Conservation (phyloP, 2,888 invertebrate genomes). For the Plagodis pulveraria region DNA sequence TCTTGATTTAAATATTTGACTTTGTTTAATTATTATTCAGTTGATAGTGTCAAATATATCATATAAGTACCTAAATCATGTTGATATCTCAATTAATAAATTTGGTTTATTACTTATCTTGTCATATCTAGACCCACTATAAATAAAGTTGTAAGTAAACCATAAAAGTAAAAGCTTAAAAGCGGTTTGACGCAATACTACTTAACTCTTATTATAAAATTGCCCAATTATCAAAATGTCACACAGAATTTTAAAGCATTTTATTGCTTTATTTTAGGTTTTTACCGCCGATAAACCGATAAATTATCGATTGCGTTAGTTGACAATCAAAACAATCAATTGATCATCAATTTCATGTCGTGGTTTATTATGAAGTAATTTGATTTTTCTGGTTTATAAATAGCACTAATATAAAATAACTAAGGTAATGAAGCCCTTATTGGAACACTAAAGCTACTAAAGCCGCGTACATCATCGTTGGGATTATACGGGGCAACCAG, state of each 20-base stretch:
- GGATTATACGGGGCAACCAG: too few relatives aligned
- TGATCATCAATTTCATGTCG: constrained; percentile 8
- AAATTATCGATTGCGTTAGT: constrained; percentile 25
- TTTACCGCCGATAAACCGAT: constrained; percentile 19
- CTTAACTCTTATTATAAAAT: constrained; percentile 25
- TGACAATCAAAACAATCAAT: constrained; percentile 18
- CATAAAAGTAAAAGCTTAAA: constrained; percentile 27
- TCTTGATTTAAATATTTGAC: constrained; percentile 9
- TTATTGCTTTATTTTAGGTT: constrained; percentile 28
- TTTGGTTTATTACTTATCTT: constrained; percentile 14
- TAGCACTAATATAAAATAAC: too few relatives aligned
- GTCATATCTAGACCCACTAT: constrained; percentile 17
- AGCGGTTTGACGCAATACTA: constrained; percentile 26
- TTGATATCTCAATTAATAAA: constrained; percentile 10
- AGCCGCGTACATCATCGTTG: too few relatives aligned
- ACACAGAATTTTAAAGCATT: constrained; percentile 30
- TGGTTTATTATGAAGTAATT: constrained; percentile 3
- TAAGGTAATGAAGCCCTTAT: too few relatives aligned
- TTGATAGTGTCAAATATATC: constrained; percentile 5
- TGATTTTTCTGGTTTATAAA: too few relatives aligned
- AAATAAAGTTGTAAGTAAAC: constrained; percentile 25
- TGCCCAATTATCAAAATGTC: constrained; percentile 32
- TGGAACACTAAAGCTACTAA: too few relatives aligned
- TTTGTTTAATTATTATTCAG: neutral
- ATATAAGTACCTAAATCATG: constrained; percentile 1